Percentiles rank a stretch among this genome's conserved stretches.
These are phyloP conservation scores for Drosophila quinaria DNA, from an alignment of 2,888 invertebrate genomes.

Conservation along the genomic window DNA sequence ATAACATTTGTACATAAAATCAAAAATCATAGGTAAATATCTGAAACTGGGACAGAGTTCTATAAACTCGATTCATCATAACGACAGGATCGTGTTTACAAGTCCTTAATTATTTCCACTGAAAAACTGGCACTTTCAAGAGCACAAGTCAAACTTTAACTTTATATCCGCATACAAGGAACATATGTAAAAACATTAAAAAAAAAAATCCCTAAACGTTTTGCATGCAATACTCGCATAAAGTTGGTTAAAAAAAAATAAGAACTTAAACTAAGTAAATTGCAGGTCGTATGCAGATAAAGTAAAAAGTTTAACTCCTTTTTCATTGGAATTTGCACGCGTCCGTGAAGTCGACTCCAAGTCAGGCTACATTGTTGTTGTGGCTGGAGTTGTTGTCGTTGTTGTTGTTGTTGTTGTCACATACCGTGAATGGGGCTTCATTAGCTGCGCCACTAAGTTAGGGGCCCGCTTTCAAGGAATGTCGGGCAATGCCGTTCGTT, in stretches of 20 bases:
- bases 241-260: conserved; percentile 29
- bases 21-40: not conserved
- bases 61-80: not conserved
- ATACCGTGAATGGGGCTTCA: conserved; percentile 65
- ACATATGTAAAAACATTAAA: conserved; percentile 16
- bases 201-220: conserved; percentile 17
- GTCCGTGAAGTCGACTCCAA: conserved; percentile 66
- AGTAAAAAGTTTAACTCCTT: conserved; percentile 55
- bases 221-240: conserved; percentile 36
- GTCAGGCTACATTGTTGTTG: conserved; percentile 32
- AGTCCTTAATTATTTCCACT: conserved; percentile 11
- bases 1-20: too few species aligned
- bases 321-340: conserved; percentile 77
- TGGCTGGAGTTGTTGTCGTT: conserved; percentile 14
- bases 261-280: conserved; percentile 59
- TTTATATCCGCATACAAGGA: conserved; percentile 60
- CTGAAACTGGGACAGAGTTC: not conserved
- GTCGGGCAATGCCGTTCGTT: conserved; percentile 85
- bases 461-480: conserved; percentile 64
- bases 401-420: conserved; percentile 41
- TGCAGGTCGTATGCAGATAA: conserved; percentile 71
- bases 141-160: conserved; percentile 54
- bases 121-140: conserved; percentile 16
- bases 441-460: conserved; percentile 55
- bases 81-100: not conserved